A percentile compares a stretch with the other conserved stretches of the same genome.
These are phyloP conservation scores for Dipodomys spectabilis DNA, from an alignment of 2,113 vertebrate species.

Conservation along the genomic window DNA sequence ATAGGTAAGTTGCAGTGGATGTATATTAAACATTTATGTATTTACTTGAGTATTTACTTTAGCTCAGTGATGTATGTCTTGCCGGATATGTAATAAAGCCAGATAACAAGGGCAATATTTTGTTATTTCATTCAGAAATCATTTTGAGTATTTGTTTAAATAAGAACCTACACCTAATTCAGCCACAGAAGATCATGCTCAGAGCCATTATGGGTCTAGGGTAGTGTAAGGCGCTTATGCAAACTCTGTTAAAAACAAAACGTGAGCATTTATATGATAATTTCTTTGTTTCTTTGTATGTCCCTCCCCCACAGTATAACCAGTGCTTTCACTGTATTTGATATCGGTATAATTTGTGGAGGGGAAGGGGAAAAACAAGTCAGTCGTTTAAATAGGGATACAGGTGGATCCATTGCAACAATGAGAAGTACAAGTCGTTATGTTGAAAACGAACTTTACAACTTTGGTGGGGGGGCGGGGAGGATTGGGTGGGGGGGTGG, in stretches of 20 bases:
- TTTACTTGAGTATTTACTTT: background rate
- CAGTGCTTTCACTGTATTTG: too few relatives aligned
- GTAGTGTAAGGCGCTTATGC: background rate
- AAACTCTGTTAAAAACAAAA: too few relatives aligned
- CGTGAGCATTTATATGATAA: background rate
- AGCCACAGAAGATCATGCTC: background rate
- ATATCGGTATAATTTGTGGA: too few relatives aligned
- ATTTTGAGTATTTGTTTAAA: slow-evolving; percentile 9
- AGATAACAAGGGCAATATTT: background rate
- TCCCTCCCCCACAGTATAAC: too few relatives aligned
- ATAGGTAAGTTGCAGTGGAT: background rate
- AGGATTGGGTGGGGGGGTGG: too few relatives aligned
- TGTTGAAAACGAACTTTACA: too few relatives aligned
- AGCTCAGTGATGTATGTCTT: background rate
- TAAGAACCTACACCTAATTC: background rate
- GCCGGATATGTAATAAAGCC: background rate
- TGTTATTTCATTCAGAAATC: slow-evolving; percentile 3
- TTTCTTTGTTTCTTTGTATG: too few relatives aligned
- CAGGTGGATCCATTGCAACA: too few relatives aligned
- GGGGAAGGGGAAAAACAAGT: too few relatives aligned
- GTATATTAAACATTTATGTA: background rate
- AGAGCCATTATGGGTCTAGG: background rate
- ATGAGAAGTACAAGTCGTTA: too few relatives aligned
- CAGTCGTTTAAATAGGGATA: too few relatives aligned
- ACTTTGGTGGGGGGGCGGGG: too few relatives aligned